Evolutionary conservation across 2,113 vertebrate genomes (phyloP).

Genomic region (Nansenia antarctica): DNA sequence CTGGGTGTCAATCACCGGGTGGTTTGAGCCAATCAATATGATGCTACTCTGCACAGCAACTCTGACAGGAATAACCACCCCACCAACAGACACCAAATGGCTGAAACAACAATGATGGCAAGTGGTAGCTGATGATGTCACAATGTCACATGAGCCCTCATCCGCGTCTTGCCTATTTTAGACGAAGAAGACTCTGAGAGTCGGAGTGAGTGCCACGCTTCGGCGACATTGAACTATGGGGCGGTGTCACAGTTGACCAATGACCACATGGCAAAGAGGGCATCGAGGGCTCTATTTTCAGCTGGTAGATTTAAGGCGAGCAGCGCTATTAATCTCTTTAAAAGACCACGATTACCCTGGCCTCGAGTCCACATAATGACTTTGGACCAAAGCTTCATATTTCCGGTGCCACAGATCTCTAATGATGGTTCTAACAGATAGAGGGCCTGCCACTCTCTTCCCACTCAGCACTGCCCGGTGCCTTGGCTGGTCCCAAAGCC

Average conservation of each 20-base stretch:
- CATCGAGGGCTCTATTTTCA: slow-evolving; percentile 9
- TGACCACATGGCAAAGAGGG: slow-evolving; percentile 12
- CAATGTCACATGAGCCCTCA: too few species aligned
- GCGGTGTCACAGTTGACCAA: neutral
- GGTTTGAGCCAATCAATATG: slow-evolving; percentile 21
- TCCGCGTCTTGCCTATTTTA: too few species aligned
- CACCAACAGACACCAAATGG: neutral
- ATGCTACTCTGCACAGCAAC: slow-evolving; percentile 9
- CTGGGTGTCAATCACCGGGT: slow-evolving; percentile 3
- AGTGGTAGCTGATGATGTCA: slow-evolving; percentile 19
- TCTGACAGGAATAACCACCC: slow-evolving; percentile 19
- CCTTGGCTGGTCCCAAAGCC: neutral
- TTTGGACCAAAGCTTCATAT: slow-evolving; percentile 6
- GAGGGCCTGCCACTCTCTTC: neutral
- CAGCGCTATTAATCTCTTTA: slow-evolving; percentile 30
- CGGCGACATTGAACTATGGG: slow-evolving; percentile 8
- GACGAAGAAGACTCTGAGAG: neutral
- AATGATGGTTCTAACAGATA: neutral
- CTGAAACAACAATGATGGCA: slow-evolving; percentile 16
- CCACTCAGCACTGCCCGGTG: neutral
- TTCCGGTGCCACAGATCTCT: neutral
- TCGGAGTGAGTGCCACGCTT: slow-evolving; percentile 10
- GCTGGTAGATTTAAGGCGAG: slow-evolving; percentile 27
- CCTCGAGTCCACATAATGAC: neutral
- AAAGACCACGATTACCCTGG: slow-evolving; percentile 23